phyloP scores from a whole-genome alignment of 2,113 vertebrate species.

The Lasiurus borealis region DNA sequence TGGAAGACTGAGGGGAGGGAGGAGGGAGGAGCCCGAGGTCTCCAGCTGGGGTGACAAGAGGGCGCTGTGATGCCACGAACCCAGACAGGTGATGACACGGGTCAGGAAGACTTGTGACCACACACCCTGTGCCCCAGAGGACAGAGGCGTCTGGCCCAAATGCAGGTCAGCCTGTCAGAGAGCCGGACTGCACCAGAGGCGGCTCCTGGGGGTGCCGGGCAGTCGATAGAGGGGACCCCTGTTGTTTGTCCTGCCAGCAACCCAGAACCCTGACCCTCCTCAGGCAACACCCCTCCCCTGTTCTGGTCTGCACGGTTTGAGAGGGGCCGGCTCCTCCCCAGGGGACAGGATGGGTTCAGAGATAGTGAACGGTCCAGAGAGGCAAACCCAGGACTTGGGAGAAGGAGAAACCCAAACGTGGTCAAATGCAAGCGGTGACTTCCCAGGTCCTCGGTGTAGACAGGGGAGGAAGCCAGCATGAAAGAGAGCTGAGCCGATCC shows the following conservation, averaged over 20 bases:
- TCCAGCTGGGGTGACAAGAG: background rate
- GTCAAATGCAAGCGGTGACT: background rate
- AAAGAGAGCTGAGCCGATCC: background rate
- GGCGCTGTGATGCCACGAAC: accelerated
- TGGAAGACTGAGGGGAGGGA: too few relatives aligned
- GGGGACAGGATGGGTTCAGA: background rate
- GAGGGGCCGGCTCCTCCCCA: background rate
- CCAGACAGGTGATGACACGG: background rate
- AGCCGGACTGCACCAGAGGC: too few relatives aligned
- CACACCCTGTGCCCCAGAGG: background rate
- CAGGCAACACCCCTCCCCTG: background rate
- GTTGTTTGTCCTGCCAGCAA: background rate
- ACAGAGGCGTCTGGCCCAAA: background rate
- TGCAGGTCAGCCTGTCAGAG: background rate
- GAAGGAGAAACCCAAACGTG: background rate
- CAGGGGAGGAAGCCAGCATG: background rate
- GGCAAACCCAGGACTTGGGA: background rate
- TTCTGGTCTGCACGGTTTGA: background rate
- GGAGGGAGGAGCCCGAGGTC: accelerated
- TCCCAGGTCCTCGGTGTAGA: background rate
- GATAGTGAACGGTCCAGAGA: background rate
- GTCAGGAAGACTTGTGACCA: background rate
- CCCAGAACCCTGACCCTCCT: background rate
- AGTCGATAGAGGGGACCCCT: accelerated
- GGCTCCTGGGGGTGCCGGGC: accelerated